A percentile compares a stretch with the other conserved stretches of the same genome.
phyloP scores from a whole-genome alignment of 1,140 invertebrate species.

The Himalopsyche phryganea region DNA sequence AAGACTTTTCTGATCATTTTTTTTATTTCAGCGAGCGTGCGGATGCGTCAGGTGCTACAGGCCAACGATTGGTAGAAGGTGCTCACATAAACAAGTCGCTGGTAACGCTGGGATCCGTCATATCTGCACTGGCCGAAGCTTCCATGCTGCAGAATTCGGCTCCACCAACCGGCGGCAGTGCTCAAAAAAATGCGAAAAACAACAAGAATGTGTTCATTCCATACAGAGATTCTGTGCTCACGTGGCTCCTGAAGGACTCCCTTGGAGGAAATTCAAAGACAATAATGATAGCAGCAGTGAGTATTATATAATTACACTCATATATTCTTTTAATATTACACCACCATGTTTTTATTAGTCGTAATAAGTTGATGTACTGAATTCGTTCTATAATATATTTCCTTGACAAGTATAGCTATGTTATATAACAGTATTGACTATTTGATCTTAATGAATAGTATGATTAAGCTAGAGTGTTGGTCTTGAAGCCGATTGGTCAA shows the following conservation, averaged over 20 bases:
- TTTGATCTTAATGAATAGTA: too few relatives aligned
- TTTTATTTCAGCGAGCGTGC: slow-evolving; percentile 77
- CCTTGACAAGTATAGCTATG: too few relatives aligned
- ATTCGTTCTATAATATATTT: too few relatives aligned
- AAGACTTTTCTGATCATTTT: too few relatives aligned
- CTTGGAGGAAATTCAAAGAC: slow-evolving; percentile 92
- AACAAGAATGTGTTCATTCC: slow-evolving; percentile 65
- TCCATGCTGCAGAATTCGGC: slow-evolving; percentile 41
- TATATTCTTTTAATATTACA: too few relatives aligned
- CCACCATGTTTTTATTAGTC: too few relatives aligned
- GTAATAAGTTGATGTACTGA: too few relatives aligned
- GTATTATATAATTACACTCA: slow-evolving; percentile 31
- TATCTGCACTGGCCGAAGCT: slow-evolving; percentile 84
- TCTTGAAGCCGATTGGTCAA: too few relatives aligned
- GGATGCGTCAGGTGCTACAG: slow-evolving; percentile 81
- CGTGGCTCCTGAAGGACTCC: slow-evolving; percentile 88
- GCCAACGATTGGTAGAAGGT: slow-evolving; percentile 83
- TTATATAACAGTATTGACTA: too few relatives aligned
- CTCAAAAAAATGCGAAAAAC: slow-evolving; percentile 34
- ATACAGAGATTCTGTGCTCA: slow-evolving; percentile 86
- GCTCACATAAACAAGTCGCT: slow-evolving; percentile 91
- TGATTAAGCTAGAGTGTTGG: too few relatives aligned
- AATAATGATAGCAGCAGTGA: slow-evolving; percentile 68
- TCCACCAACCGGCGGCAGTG: slow-evolving; percentile 12
- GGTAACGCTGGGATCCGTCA: slow-evolving; percentile 89